A percentile compares a stretch with the other conserved stretches of the same genome.
Conservation (phyloP, 1,140 invertebrate genomes). For the Pseudomyrmex concolor region DNA sequence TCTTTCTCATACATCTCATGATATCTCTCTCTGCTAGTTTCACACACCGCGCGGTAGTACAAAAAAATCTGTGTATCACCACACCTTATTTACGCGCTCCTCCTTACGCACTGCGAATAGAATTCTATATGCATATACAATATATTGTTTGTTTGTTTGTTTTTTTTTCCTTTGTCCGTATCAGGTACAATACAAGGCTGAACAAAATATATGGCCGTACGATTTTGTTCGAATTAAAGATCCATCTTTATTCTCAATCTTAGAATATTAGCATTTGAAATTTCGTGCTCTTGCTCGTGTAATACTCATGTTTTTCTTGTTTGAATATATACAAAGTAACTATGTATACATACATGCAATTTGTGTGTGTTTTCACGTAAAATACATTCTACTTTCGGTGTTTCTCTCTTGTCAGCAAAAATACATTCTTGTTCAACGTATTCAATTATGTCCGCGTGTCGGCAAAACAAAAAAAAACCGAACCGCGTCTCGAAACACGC, state of each 20-base stretch:
- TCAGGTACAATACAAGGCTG: conserved; percentile 76
- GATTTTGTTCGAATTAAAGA: conserved; percentile 59
- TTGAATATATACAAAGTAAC: conserved; percentile 35
- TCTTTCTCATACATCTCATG: conserved; percentile 63
- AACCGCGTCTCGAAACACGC: conserved; percentile 3
- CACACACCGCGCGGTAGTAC: conserved; percentile 30
- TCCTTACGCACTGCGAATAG: conserved; percentile 18
- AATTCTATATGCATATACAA: conserved; percentile 28
- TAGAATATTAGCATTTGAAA: neutral
- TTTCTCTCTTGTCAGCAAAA: conserved; percentile 41
- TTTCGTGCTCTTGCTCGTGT: conserved; percentile 13
- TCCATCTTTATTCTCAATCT: neutral
- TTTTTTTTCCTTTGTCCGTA: conserved; percentile 46
- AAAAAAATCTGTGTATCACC: conserved; percentile 34
- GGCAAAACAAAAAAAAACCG: conserved; percentile 6
- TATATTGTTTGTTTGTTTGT: neutral
- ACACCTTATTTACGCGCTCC: conserved; percentile 54
- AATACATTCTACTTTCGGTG: conserved; percentile 36
- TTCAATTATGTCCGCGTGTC: conserved; percentile 25
- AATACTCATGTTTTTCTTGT: conserved; percentile 2
- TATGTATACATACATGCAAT: neutral
- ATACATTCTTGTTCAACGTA: conserved; percentile 40
- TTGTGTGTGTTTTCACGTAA: conserved; percentile 19
- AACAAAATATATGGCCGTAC: conserved; percentile 64
- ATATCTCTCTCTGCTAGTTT: conserved; percentile 15